These are phyloP conservation scores for Sciaenops ocellatus DNA, from an alignment of 2,797 vertebrate species.

Conservation along the genomic window DNA sequence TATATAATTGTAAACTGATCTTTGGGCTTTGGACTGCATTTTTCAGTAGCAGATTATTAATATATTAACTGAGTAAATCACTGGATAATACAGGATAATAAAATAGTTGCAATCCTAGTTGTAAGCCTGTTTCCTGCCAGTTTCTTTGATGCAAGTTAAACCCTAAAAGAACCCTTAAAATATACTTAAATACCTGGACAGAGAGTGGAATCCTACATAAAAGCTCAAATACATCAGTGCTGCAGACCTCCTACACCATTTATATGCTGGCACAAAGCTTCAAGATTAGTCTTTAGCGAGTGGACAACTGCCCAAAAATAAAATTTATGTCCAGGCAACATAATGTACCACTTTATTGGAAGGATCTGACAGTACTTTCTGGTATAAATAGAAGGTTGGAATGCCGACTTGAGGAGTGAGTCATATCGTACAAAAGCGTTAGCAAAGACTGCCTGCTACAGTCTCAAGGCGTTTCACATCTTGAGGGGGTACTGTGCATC, in stretches of 20 bases:
- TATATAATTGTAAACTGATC: too few relatives aligned
- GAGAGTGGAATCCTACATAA: not conserved
- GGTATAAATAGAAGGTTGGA: slow-evolving; percentile 29
- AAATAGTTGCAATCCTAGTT: not conserved
- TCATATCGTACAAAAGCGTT: slow-evolving; percentile 27
- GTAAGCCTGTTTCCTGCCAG: not conserved
- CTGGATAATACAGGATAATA: not conserved
- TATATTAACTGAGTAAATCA: not conserved
- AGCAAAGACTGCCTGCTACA: slow-evolving; percentile 15
- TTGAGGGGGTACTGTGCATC: slow-evolving; percentile 18
- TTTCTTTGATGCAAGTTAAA: not conserved
- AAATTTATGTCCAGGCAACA: not conserved
- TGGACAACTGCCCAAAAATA: not conserved
- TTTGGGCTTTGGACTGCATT: not conserved
- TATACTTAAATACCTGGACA: not conserved
- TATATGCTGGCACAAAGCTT: not conserved
- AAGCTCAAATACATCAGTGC: not conserved
- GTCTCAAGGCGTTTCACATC: slow-evolving; percentile 7
- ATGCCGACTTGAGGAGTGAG: slow-evolving; percentile 38
- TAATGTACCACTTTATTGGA: not conserved
- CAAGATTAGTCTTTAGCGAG: slow-evolving; percentile 1
- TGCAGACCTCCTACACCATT: not conserved
- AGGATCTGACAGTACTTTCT: not conserved
- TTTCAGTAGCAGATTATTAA: not conserved
- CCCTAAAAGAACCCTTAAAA: not conserved